These are phyloP conservation scores for Zaprionus kolodkinae DNA, from an alignment of 1,140 invertebrate genomes.

Conservation along the genomic window DNA sequence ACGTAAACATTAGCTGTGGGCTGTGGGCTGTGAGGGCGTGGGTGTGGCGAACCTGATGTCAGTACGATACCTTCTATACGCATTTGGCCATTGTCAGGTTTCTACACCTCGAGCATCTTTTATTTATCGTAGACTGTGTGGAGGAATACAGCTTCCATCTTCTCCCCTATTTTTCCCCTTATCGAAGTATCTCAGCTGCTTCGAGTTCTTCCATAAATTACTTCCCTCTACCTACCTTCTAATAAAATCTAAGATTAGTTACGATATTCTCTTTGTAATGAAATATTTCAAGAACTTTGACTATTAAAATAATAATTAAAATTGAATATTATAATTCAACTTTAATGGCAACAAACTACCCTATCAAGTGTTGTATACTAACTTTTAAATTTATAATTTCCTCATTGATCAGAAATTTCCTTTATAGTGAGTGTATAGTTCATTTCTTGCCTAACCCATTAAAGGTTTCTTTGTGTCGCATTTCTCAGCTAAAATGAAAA, in stretches of 20 bases:
- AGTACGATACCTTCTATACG: neutral
- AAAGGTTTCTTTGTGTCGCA: neutral
- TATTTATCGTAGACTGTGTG: constrained; percentile 20
- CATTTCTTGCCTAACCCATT: neutral
- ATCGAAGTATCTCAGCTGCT: neutral
- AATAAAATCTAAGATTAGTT: neutral
- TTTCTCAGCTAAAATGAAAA: constrained; percentile 12
- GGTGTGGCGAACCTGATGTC: constrained; percentile 2
- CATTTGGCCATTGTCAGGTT: constrained; percentile 19
- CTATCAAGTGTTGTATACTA: too few relatives aligned
- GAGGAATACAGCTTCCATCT: neutral
- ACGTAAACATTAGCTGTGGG: constrained; percentile 10
- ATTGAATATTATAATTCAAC: too few relatives aligned
- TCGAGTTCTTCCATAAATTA: neutral
- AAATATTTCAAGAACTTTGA: neutral
- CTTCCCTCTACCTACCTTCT: neutral
- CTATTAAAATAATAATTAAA: too few relatives aligned
- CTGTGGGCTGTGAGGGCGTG: neutral
- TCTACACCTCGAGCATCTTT: constrained; percentile 14
- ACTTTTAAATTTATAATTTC: too few relatives aligned
- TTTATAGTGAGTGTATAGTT: too few relatives aligned
- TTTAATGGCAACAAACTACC: too few relatives aligned
- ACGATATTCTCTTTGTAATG: neutral
- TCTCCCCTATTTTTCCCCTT: neutral
- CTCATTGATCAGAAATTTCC: neutral